A percentile compares a stretch with the other conserved stretches of the same genome.
Evolutionary conservation across 1,140 invertebrate genomes (phyloP).

Genomic region (Oryzaephilus surinamensis): DNA sequence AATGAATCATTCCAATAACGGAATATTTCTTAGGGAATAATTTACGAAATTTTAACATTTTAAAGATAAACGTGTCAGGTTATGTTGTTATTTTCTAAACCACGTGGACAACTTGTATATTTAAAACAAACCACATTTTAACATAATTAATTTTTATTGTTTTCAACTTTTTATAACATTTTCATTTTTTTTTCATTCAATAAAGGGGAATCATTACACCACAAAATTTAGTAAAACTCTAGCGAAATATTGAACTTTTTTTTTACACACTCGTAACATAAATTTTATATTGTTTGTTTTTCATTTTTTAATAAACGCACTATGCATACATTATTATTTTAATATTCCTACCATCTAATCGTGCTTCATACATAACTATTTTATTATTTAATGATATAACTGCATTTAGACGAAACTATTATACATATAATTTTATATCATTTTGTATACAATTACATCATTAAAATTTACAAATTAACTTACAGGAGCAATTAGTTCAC

Average conservation of each 20-base stretch:
- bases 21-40: constrained; percentile 34
- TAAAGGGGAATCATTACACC: constrained; percentile 3
- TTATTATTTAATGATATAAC: no score
- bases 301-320: constrained; percentile 11
- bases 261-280: no score
- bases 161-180: constrained; percentile 22
- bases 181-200: constrained; percentile 15
- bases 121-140: no score
- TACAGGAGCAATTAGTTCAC: no score
- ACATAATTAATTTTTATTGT: constrained; percentile 22
- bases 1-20: constrained; percentile 69
- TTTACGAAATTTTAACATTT: constrained; percentile 22
- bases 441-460: no score
- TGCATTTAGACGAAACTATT: no score
- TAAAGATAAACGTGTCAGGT: constrained; percentile 7
- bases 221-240: constrained; percentile 7
- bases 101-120: no score
- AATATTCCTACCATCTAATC: constrained; percentile 19
- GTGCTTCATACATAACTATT: constrained; percentile 20
- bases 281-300: no score
- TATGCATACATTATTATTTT: constrained; percentile 22
- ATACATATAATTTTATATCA: no score
- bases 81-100: no score
- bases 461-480: no score
- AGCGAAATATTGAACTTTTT: constrained; percentile 8